These are phyloP conservation scores for Stigmatopora nigra DNA, from an alignment of 2,113 vertebrate genomes.

Conservation along the genomic window DNA sequence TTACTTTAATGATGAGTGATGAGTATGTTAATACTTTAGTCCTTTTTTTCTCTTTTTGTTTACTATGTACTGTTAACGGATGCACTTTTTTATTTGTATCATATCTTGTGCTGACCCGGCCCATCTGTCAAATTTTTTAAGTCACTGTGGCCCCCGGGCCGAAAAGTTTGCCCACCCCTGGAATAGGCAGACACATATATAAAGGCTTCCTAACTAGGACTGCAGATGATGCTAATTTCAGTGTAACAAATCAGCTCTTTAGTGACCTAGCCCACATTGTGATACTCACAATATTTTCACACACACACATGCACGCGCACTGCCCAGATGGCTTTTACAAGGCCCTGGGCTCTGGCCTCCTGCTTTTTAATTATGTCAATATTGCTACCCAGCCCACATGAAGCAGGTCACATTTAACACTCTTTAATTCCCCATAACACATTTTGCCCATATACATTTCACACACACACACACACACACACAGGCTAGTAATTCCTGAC, in stretches of 20 bases:
- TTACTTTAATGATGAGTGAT: too few relatives aligned
- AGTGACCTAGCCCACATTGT: constrained; percentile 52
- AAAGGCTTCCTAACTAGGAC: constrained; percentile 40
- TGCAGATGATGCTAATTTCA: constrained; percentile 47
- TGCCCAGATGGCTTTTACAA: constrained; percentile 69
- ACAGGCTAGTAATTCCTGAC: constrained; percentile 3
- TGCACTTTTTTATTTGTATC: too few relatives aligned
- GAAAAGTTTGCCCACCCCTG: too few relatives aligned
- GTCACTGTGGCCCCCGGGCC: too few relatives aligned
- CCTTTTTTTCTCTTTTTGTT: too few relatives aligned
- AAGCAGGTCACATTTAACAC: constrained; percentile 65
- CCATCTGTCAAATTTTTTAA: too few relatives aligned
- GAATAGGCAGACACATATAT: constrained; percentile 20
- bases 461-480: constrained; percentile 20
- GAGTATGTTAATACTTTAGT: too few relatives aligned
- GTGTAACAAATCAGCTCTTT: constrained; percentile 50
- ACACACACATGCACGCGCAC: constrained; percentile 33
- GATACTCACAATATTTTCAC: constrained; percentile 45
- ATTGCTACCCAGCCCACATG: constrained; percentile 59
- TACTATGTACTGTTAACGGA: too few relatives aligned
- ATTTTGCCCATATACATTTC: constrained; percentile 25
- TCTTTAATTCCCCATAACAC: constrained; percentile 56
- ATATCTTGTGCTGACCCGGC: too few relatives aligned
- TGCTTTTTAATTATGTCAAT: constrained; percentile 67
- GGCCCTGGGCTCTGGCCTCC: constrained; percentile 60